Conservation (phyloP, 2,797 vertebrate species). For the Vespertilio murinus region DNA sequence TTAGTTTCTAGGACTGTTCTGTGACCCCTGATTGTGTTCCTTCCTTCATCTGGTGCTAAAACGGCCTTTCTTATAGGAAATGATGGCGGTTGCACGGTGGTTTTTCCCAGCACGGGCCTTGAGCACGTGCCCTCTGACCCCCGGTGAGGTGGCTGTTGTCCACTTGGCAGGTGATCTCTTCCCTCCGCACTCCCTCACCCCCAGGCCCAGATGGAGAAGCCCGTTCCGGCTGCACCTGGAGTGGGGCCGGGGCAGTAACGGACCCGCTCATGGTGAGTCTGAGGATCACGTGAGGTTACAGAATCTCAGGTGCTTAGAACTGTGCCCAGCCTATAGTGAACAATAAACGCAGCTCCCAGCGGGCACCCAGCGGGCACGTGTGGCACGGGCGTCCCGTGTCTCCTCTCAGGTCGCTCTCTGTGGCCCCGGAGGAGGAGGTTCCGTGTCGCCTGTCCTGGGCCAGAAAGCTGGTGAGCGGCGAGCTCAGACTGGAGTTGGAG, state of each 20-base stretch:
- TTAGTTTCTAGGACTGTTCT: background rate
- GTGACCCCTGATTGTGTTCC: background rate
- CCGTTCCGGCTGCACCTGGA: background rate
- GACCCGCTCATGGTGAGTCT: background rate
- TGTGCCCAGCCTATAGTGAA: background rate
- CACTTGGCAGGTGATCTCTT: background rate
- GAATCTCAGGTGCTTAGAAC: background rate
- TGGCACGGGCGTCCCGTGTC: no score
- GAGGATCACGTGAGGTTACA: rapidly evolving
- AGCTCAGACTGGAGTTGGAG: background rate
- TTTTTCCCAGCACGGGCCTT: background rate
- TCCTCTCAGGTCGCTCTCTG: background rate
- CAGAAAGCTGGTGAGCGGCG: background rate
- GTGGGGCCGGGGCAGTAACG: background rate
- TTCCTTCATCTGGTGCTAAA: background rate
- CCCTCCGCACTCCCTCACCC: background rate
- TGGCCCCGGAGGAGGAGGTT: rapidly evolving
- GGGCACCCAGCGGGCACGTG: rapidly evolving
- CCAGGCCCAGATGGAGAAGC: background rate
- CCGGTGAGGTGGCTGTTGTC: rapidly evolving
- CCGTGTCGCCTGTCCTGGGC: background rate
- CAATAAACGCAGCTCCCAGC: background rate
- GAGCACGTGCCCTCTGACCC: background rate
- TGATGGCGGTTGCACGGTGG: background rate
- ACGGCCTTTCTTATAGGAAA: background rate